Evolutionary conservation across 1,140 invertebrate genomes (phyloP), one percentile per base, ranked within the genome.

Genomic region (Cheumatopsyche charites): DNA sequence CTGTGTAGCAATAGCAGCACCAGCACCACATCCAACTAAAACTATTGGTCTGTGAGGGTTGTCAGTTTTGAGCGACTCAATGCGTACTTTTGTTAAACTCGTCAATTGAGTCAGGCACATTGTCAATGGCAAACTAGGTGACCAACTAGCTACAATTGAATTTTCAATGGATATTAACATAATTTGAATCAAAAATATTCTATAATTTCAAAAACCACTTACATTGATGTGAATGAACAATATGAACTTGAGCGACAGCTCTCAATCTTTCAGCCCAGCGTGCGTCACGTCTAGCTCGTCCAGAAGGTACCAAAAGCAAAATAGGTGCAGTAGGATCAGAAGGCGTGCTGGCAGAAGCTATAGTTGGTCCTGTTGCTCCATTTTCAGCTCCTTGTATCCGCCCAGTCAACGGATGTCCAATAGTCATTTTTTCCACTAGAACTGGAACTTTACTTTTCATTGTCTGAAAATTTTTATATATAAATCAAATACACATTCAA

Each of bases 161-260:
- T 6, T 7, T 15, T 15, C 17, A 15, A 52, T 19, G 5, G 12
- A 9, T 52, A 52, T 6, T 13, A 52, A 7, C 15, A 52, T 15
- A 9, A 7, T 52, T 15, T 52, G 15, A 9, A 52, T 52, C 6
- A 42, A 52, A 52, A 6, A 15, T 7, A 52, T 15, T 7, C 26
- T 19, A 58, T 36, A 49, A 52, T 5, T 13, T 1, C 25, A 52
- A 43, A n/a, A 1, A 21, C 45, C 13, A 67, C 65, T 75, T 41
- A 76, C 75, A 69, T 70, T 76, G 75, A 26, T 76, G 75, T 0
- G 75, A 76, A 49, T 76, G 75, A 2, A 76, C 71, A 12, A 68
- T 66, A 17, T 76, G 75, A 36, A 76, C 75, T 52, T 76, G 69
- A 23, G 65, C 75, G 21, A 76, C 72, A 13, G 75, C 72, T 45